Base-by-base conservation (phyloP, 2,797 vertebrate genomes). In the Falco novaeseelandiae region DNA sequence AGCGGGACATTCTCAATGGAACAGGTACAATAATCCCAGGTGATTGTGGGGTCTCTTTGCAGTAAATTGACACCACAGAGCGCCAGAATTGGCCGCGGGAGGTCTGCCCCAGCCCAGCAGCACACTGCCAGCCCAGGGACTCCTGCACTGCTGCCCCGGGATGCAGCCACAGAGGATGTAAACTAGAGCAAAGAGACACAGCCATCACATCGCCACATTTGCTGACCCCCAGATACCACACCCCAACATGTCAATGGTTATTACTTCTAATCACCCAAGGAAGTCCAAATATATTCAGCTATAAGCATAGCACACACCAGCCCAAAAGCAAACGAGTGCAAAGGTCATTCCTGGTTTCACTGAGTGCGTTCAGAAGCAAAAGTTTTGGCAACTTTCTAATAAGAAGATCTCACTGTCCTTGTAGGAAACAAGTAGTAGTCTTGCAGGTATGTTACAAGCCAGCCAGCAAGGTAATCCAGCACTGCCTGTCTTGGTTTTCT, bases 81-180 rank as follows among this genome's bases (percentile, higher is more conserved):
- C 38, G 10, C 69, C 52, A 23, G 36, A 10, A 23, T 4, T 38
- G 66, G 44, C 65, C 29, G n/a, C 6, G n/a, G 49, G 51, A 86
- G 63, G 44, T 63, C 38, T 42, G 63, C 11, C 48, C 51, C 67
- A 42, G 49, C n/a, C n/a, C 74, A 12, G 72, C 2, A 8, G 18
- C 8, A 26, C 0, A 1, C 49, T 42, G 44, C 57, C 17, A 27
- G 71, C 48, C 34, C 38, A 18, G 16, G 2, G 9, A 19, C 36
- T 34, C 38, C 30, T 3, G 6, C 19, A 4, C 58, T 4, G 49
- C 66, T 36, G 2, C 34, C 61, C 8, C 2, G 0, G 0, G 40
- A 5, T 20, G 40, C 74, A 54, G 79, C 67, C 71, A 36, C 26
- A 12, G 42, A 22, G 26, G n/a, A 30, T 6, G 14, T 7, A 3